Conservation (phyloP, 2,888 invertebrate species). For the Nymphalis urticae region DNA sequence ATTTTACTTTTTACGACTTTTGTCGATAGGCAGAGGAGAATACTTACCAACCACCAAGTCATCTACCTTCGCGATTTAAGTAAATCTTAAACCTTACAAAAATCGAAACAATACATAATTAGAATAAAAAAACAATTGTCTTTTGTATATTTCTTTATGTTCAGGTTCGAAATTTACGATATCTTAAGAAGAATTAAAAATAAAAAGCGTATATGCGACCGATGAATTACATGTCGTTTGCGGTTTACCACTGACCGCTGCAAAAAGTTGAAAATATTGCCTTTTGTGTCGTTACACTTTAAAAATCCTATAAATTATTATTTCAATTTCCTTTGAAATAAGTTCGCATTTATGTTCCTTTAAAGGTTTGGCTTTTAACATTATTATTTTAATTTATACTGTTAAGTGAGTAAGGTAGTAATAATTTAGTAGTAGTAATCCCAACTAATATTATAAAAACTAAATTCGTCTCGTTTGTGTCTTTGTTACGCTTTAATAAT, state of each 20-base stretch:
- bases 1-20: too few relatives aligned
- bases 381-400: too few relatives aligned
- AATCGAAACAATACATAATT: too few relatives aligned
- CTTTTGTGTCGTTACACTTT: conserved; percentile 42
- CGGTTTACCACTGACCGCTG: conserved; percentile 58
- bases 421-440: too few relatives aligned
- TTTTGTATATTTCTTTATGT: background rate
- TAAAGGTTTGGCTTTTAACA: background rate
- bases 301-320: conserved; percentile 45
- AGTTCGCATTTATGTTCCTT: background rate
- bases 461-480: too few relatives aligned
- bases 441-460: too few relatives aligned
- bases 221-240: conserved; percentile 47
- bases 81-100: too few relatives aligned
- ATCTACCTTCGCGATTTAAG: too few relatives aligned
- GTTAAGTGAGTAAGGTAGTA: too few relatives aligned
- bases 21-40: too few relatives aligned
- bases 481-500: too few relatives aligned
- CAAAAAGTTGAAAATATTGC: conserved; percentile 46
- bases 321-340: background rate
- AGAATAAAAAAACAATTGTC: background rate
- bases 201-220: conserved; percentile 21
- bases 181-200: conserved; percentile 14
- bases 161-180: conserved; percentile 11
- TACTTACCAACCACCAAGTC: too few relatives aligned